These are phyloP conservation scores for Bacillus rossius DNA, from an alignment of 1,140 invertebrate species.

Conservation along the genomic window DNA sequence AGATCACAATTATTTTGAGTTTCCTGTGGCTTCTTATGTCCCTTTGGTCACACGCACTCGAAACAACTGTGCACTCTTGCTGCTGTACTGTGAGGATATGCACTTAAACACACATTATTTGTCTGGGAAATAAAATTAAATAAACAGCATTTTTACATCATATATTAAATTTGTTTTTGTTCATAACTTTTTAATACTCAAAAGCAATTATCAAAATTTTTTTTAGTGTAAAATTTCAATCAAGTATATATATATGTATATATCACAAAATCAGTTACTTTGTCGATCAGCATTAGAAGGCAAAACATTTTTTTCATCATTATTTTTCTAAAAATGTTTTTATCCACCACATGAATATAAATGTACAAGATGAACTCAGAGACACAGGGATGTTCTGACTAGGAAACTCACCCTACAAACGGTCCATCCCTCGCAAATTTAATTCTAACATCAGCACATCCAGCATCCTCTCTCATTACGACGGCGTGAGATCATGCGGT, in stretches of 20 bases:
- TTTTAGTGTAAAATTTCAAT: slow-evolving; percentile 30
- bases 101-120: no score
- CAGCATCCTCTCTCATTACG: background rate
- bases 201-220: slow-evolving; percentile 33
- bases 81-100: no score
- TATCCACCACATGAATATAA: no score
- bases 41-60: no score
- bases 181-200: slow-evolving; percentile 23
- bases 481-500: slow-evolving; percentile 8
- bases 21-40: background rate
- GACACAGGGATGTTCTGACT: slow-evolving; percentile 9
- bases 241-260: slow-evolving; percentile 22
- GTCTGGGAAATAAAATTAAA: background rate
- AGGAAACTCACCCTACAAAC: slow-evolving; percentile 13
- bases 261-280: slow-evolving; percentile 30
- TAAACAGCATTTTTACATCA: slow-evolving; percentile 8
- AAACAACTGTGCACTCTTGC: no score
- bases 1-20: slow-evolving; percentile 9
- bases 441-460: no score
- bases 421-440: no score
- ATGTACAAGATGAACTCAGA: slow-evolving; percentile 1
- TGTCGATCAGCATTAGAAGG: slow-evolving; percentile 19
- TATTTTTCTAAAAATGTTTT: no score
- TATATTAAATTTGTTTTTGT: slow-evolving; percentile 21
- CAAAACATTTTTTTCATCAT: slow-evolving; percentile 10